These are phyloP conservation scores for Hirudinaria manillensis DNA, from an alignment of 2,888 invertebrate genomes.

Conservation along the genomic window DNA sequence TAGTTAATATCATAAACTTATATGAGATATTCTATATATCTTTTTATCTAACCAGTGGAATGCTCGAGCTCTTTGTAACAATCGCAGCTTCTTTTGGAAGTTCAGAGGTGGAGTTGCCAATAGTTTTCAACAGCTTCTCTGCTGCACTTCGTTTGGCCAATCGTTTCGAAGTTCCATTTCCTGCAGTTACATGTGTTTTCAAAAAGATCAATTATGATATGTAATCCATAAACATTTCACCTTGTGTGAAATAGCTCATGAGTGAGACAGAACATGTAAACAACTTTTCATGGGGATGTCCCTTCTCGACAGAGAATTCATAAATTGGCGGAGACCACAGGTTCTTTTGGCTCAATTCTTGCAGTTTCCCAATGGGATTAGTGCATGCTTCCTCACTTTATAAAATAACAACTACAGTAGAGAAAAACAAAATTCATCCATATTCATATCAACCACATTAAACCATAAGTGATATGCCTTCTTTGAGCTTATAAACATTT, in stretches of 20 bases:
- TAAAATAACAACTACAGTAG: neutral
- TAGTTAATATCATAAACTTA: no score
- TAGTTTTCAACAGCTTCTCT: slow-evolving; percentile 22
- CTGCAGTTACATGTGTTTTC: slow-evolving; percentile 38
- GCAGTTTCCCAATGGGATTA: slow-evolving; percentile 26
- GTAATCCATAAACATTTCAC: neutral
- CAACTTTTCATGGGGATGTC: slow-evolving; percentile 20
- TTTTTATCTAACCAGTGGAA: slow-evolving; percentile 3
- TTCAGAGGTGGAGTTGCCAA: neutral
- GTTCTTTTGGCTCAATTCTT: slow-evolving; percentile 28
- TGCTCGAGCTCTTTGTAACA: neutral
- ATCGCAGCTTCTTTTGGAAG: neutral
- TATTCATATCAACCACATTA: no score
- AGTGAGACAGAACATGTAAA: slow-evolving; percentile 23
- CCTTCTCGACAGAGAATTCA: slow-evolving; percentile 18
- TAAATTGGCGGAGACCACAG: slow-evolving; percentile 28
- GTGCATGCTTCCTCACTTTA: neutral
- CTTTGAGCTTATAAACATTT: neutral
- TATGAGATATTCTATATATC: no score
- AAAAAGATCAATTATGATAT: neutral
- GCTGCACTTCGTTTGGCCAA: slow-evolving; percentile 91
- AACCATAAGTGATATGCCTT: no score
- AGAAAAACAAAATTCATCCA: neutral
- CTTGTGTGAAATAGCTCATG: slow-evolving; percentile 19
- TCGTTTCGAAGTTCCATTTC: slow-evolving; percentile 82